These are phyloP conservation scores for Turdus rufiventris DNA, from an alignment of 2,113 vertebrate species.

Conservation along the genomic window DNA sequence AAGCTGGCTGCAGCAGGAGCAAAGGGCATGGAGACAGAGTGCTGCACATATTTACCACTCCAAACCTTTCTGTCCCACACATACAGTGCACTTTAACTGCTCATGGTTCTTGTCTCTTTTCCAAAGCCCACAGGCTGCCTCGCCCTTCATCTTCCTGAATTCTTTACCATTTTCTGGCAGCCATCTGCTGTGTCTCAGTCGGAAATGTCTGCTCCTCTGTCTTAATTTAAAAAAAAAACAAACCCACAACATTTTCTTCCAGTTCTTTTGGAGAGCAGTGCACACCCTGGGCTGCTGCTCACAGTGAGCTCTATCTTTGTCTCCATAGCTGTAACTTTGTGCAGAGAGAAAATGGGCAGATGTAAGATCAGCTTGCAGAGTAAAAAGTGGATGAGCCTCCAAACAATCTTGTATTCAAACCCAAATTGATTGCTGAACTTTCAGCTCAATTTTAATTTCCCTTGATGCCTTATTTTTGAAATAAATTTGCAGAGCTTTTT, in stretches of 20 bases:
- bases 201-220: constrained; percentile 58
- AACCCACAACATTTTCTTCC: background rate
- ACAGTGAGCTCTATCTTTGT: background rate
- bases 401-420: constrained; percentile 10
- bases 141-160: constrained; percentile 62
- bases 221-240: constrained; percentile 10
- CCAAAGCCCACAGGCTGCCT: constrained; percentile 61
- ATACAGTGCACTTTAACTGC: background rate
- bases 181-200: constrained; percentile 41
- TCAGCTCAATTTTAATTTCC: constrained; percentile 37
- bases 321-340: background rate
- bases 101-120: constrained; percentile 28
- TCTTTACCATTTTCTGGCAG: constrained; percentile 64
- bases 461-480: constrained; percentile 25
- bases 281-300: background rate
- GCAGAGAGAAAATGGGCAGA: background rate
- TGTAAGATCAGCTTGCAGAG: background rate
- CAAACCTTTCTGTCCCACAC: background rate
- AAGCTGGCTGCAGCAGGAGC: background rate
- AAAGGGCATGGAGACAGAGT: background rate
- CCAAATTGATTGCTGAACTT: constrained; percentile 34
- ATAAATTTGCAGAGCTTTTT: background rate
- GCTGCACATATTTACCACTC: background rate
- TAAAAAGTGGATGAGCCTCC: background rate
- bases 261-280: background rate